Conservation (phyloP, 2,797 vertebrate genomes). For the Muscicapa striata region DNA sequence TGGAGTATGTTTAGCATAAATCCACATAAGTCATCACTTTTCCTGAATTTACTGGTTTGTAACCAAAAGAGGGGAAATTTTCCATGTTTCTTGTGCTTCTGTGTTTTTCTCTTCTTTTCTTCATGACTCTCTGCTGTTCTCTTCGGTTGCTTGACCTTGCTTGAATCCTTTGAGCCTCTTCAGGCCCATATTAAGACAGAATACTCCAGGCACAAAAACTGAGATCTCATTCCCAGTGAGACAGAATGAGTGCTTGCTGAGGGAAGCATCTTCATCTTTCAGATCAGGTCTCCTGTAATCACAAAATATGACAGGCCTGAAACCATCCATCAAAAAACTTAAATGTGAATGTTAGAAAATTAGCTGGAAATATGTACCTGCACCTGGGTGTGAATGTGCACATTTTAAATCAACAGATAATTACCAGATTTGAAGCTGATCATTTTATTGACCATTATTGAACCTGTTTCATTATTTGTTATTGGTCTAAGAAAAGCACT, state of each 20-base stretch:
- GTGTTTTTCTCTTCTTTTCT: background rate
- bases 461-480: background rate
- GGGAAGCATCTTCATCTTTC: background rate
- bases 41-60: background rate
- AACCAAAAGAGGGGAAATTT: background rate
- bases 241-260: background rate
- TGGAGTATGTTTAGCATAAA: background rate
- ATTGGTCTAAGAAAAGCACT: background rate
- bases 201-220: background rate
- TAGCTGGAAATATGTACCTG: background rate
- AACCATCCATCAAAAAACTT: background rate
- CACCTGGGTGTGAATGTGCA: background rate
- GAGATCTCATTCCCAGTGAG: background rate
- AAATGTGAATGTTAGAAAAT: background rate
- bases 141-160: background rate
- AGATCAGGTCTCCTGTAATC: background rate
- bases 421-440: background rate
- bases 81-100: background rate
- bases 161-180: background rate
- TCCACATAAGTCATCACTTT: background rate
- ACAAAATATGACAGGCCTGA: background rate
- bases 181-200: background rate
- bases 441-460: background rate
- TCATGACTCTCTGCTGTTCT: background rate
- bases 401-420: background rate